These are phyloP conservation scores for Drosophila arizonae DNA, from an alignment of 1,140 invertebrate species.

Conservation along the genomic window DNA sequence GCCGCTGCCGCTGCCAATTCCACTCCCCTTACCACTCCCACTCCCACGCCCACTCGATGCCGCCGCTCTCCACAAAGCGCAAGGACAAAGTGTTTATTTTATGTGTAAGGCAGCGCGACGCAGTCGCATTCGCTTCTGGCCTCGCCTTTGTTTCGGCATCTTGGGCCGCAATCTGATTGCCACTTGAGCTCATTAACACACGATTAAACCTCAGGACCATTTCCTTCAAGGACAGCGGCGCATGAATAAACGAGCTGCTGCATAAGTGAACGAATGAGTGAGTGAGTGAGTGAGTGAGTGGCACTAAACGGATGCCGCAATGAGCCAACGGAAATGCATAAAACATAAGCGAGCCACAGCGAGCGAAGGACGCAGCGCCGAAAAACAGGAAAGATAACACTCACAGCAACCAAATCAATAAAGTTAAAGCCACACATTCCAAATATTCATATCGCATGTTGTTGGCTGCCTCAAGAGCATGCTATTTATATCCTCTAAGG, in stretches of 20 bases:
- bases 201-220: conserved; percentile 74
- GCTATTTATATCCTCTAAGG: too few relatives aligned
- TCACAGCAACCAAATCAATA: conserved; percentile 39
- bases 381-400: conserved; percentile 1
- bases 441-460: too few relatives aligned
- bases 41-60: not conserved
- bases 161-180: conserved; percentile 73
- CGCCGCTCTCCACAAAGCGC: conserved; percentile 24
- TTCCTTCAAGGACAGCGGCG: conserved; percentile 48
- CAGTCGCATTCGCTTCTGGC: conserved; percentile 7
- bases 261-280: conserved; percentile 57
- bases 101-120: conserved; percentile 43
- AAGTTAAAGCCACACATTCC: conserved; percentile 23
- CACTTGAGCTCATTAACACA: conserved; percentile 78
- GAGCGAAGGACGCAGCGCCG: not conserved
- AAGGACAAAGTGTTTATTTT: conserved; percentile 75
- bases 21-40: not conserved
- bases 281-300: conserved; percentile 11
- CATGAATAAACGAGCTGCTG: conserved; percentile 33
- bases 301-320: conserved; percentile 37
- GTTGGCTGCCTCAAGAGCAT: too few relatives aligned
- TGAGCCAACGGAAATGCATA: conserved; percentile 50
- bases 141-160: conserved; percentile 41
- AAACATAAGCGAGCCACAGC: conserved; percentile 41
- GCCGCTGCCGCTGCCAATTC: conserved; percentile 35